phyloP scores from a whole-genome alignment of 2,888 invertebrate species.

The Schrankia costaestrigalis region DNA sequence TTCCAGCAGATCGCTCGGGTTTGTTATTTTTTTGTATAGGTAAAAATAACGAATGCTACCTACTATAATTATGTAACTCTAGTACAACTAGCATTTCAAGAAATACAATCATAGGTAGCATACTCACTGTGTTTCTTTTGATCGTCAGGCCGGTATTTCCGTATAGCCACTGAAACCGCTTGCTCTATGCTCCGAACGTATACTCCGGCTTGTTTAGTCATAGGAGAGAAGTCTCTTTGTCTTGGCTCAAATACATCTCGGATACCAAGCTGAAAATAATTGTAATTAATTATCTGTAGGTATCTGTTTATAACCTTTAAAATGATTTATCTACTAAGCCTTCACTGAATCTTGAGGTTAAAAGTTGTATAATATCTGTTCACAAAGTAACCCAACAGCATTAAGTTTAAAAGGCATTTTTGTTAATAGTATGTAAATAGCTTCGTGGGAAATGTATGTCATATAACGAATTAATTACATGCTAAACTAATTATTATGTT shows the following conservation, averaged over 20 bases:
- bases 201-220: conserved; percentile 88
- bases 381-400: no score
- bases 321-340: conserved; percentile 15
- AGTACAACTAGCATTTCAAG: background rate
- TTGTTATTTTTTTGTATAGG: no score
- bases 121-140: conserved; percentile 76
- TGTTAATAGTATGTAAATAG: no score
- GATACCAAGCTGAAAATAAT: conserved; percentile 87
- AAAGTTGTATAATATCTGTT: background rate
- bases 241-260: conserved; percentile 90
- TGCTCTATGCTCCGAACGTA: conserved; percentile 92
- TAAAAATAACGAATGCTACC: no score
- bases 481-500: conserved; percentile 26
- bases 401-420: no score
- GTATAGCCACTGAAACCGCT: conserved; percentile 89
- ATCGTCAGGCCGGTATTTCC: conserved; percentile 85
- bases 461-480: conserved; percentile 7
- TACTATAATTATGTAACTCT: background rate
- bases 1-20: background rate
- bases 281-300: conserved; percentile 4
- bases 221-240: conserved; percentile 87
- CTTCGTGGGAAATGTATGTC: conserved; percentile 4
- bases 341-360: conserved; percentile 5
- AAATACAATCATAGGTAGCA: conserved; percentile 1
- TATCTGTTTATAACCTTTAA: background rate